phyloP scores from a whole-genome alignment of 2,113 vertebrate species.

The Pagrus major region DNA sequence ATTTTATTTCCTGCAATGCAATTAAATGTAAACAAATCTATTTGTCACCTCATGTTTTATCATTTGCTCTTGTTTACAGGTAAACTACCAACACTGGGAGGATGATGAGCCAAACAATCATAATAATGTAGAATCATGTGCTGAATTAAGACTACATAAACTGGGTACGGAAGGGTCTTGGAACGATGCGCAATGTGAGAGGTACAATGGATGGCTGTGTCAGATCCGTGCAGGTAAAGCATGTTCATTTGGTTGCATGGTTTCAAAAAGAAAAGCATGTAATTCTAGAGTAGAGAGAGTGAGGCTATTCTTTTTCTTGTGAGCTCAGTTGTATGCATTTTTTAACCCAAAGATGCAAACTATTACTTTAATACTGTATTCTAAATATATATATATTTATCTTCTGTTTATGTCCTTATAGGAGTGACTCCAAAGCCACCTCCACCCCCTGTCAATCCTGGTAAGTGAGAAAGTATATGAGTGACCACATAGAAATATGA shows the following conservation, averaged over 20 bases:
- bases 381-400: neutral
- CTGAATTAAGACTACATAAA: constrained; percentile 72
- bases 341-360: neutral
- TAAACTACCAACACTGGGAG: constrained; percentile 88
- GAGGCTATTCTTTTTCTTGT: neutral
- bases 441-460: constrained; percentile 77
- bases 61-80: constrained; percentile 73
- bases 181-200: constrained; percentile 89
- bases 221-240: constrained; percentile 88
- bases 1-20: neutral
- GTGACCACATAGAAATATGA: neutral
- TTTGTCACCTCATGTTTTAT: too few relatives aligned
- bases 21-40: neutral
- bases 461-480: constrained; percentile 75
- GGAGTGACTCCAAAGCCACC: constrained; percentile 84
- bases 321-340: neutral
- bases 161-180: constrained; percentile 41
- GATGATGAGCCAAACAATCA: constrained; percentile 90
- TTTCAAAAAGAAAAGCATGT: neutral
- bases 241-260: neutral
- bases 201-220: constrained; percentile 86
- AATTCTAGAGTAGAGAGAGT: neutral
- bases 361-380: neutral
- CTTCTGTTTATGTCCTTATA: constrained; percentile 65
- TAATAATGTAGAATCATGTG: constrained; percentile 87